Percentiles rank a stretch among this genome's conserved stretches.
Conservation (phyloP, 2,797 vertebrate genomes). For the Darevskia nairensis region DNA sequence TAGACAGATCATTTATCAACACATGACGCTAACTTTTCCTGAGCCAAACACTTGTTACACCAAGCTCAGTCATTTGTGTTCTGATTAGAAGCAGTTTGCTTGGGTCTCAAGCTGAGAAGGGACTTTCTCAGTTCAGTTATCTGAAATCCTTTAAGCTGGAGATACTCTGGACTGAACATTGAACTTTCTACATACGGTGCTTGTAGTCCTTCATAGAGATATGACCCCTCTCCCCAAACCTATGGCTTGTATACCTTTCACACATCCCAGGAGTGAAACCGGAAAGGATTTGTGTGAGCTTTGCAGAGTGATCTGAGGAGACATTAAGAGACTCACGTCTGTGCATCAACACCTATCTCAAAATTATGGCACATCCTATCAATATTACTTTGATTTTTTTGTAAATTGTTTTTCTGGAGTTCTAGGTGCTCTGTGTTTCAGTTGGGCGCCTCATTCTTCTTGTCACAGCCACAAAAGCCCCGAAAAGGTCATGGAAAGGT, state of each 20-base stretch:
- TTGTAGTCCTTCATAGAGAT: neutral
- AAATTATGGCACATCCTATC: neutral
- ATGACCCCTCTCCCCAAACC: neutral
- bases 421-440: too few species aligned
- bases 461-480: neutral
- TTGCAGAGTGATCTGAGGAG: neutral
- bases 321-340: neutral
- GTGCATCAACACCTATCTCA: neutral
- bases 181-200: neutral
- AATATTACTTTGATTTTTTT: too few species aligned
- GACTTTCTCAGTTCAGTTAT: neutral
- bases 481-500: neutral
- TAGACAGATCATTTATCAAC: neutral
- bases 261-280: neutral
- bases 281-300: neutral
- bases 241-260: neutral
- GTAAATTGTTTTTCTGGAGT: neutral
- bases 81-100: neutral
- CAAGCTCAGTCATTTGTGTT: neutral
- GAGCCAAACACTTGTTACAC: neutral
- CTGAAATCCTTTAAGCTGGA: neutral
- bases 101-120: neutral
- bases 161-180: neutral
- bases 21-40: neutral
- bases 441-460: neutral